Percentiles rank a stretch among this genome's conserved stretches.
Evolutionary conservation across 2,888 invertebrate species (phyloP).

Genomic region (Agapostemon virescens): DNA sequence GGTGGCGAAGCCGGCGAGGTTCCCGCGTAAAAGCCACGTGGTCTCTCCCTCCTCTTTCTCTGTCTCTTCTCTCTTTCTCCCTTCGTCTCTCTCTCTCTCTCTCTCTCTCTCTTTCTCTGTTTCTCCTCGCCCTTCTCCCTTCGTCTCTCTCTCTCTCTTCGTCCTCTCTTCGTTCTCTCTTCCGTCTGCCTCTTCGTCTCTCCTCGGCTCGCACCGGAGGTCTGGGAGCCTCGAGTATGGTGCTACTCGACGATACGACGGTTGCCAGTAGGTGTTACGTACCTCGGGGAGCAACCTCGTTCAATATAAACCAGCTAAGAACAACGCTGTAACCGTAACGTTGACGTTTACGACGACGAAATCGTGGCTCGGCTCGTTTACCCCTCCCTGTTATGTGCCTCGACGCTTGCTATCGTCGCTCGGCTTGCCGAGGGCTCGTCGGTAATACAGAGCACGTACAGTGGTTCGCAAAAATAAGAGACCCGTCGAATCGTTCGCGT

Average conservation of each 20-base stretch:
- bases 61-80: constrained; percentile 2
- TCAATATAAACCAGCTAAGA: constrained; percentile 80
- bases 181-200: constrained; percentile 15
- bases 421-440: constrained; percentile 64
- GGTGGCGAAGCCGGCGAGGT: constrained; percentile 45
- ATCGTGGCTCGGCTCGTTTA: constrained; percentile 80
- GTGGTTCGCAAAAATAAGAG: constrained; percentile 5
- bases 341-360: constrained; percentile 81
- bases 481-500: not conserved
- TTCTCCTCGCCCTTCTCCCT: constrained; percentile 16
- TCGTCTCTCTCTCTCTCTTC: not conserved
- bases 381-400: constrained; percentile 69
- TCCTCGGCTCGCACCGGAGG: constrained; percentile 37
- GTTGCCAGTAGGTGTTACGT: constrained; percentile 79
- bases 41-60: constrained; percentile 54
- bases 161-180: constrained; percentile 21
- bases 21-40: constrained; percentile 79
- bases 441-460: constrained; percentile 73
- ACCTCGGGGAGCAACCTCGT: constrained; percentile 80
- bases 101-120: constrained; percentile 16
- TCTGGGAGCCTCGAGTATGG: constrained; percentile 62
- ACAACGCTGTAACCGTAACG: constrained; percentile 81
- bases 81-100: constrained; percentile 10
- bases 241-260: constrained; percentile 67
- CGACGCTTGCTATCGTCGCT: constrained; percentile 66